Evolutionary conservation across 1,140 invertebrate genomes (phyloP).

Genomic region (Monochamus saltuarius): DNA sequence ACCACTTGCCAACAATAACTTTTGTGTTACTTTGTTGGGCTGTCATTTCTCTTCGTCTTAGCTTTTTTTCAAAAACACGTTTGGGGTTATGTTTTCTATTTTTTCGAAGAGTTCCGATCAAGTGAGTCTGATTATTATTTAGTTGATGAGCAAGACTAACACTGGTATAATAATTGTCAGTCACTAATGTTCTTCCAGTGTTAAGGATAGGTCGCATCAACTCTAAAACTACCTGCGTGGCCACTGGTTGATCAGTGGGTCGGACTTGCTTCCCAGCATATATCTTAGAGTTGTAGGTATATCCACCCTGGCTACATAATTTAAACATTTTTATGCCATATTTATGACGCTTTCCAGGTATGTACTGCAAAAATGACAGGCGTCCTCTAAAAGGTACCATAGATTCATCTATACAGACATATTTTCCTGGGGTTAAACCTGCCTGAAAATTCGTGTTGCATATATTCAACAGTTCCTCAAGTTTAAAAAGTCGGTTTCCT

Average conservation of each 20-base stretch:
- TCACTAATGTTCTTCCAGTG: slow-evolving; percentile 25
- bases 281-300: slow-evolving; percentile 46
- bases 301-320: slow-evolving; percentile 45
- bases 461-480: slow-evolving; percentile 29
- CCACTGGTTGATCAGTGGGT: not conserved
- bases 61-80: slow-evolving; percentile 42
- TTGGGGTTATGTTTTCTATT: slow-evolving; percentile 48
- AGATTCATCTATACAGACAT: slow-evolving; percentile 20
- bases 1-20: slow-evolving; percentile 39
- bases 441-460: slow-evolving; percentile 31
- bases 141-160: slow-evolving; percentile 49
- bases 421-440: slow-evolving; percentile 26
- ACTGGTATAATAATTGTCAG: slow-evolving; percentile 50
- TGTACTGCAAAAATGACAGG: slow-evolving; percentile 20
- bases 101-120: slow-evolving; percentile 50
- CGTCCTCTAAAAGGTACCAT: slow-evolving; percentile 22
- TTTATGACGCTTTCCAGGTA: slow-evolving; percentile 18
- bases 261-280: slow-evolving; percentile 44
- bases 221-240: slow-evolving; percentile 8
- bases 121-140: slow-evolving; percentile 52
- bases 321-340: slow-evolving; percentile 51
- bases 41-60: slow-evolving; percentile 47
- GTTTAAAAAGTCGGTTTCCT: slow-evolving; percentile 21
- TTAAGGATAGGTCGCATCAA: slow-evolving; percentile 8
- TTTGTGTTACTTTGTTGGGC: slow-evolving; percentile 52